Evolutionary conservation across 2,113 vertebrate genomes (phyloP).

Genomic region (Rhombomys opimus): DNA sequence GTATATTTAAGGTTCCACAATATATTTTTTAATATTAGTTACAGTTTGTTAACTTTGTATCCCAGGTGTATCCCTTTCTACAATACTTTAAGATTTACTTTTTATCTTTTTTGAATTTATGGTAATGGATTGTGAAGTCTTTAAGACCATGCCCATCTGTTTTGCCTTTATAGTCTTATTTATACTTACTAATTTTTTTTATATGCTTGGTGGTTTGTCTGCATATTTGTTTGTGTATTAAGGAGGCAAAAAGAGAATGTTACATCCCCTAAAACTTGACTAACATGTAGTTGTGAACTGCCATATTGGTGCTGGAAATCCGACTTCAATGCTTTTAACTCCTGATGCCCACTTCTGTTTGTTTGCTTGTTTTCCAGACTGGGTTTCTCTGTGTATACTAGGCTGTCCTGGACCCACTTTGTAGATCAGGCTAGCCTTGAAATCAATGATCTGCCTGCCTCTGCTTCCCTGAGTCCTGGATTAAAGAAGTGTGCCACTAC

Average conservation of each 20-base stretch:
- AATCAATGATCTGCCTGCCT: too few relatives aligned
- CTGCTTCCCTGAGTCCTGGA: too few relatives aligned
- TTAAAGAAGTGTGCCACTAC: too few relatives aligned
- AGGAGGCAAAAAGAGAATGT: not conserved
- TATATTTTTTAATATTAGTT: too few relatives aligned
- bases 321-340: not conserved
- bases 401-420: too few relatives aligned
- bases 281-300: not conserved
- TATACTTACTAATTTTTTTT: not conserved
- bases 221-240: not conserved
- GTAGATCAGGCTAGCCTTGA: too few relatives aligned
- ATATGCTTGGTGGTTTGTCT: not conserved
- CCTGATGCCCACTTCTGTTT: not conserved
- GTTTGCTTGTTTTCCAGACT: too few relatives aligned
- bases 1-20: not conserved
- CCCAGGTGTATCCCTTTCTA: not conserved
- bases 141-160: not conserved
- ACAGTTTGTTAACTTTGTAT: too few relatives aligned
- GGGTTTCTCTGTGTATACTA: too few relatives aligned
- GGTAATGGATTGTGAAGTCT: not conserved
- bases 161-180: not conserved
- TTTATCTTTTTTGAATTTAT: not conserved
- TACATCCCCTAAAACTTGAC: not conserved
- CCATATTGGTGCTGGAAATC: not conserved
- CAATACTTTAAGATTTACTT: not conserved